Percentiles rank a stretch among this genome's conserved stretches.
phyloP scores from a whole-genome alignment of 2,797 vertebrate species.

The Halcyon badia region DNA sequence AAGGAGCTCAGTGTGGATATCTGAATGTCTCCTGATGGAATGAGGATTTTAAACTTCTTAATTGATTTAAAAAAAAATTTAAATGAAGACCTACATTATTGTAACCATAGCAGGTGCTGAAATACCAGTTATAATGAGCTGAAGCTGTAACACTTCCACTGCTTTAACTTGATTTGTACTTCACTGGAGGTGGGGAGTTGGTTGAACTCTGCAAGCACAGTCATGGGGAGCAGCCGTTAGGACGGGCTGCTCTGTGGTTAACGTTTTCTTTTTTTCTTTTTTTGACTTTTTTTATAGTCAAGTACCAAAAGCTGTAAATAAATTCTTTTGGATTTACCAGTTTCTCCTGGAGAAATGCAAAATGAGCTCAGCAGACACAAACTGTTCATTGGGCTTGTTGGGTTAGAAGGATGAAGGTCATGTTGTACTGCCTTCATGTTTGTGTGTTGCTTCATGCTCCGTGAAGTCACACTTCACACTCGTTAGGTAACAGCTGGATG shows the following conservation, averaged over 20 bases:
- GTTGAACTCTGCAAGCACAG: neutral
- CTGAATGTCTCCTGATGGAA: neutral
- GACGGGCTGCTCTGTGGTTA: neutral
- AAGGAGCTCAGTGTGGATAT: neutral
- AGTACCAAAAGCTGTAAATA: neutral
- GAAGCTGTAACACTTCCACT: fast-evolving
- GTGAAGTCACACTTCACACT: neutral
- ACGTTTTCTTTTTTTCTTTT: too few species aligned
- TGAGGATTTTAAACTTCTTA: neutral
- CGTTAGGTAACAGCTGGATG: neutral
- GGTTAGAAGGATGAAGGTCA: neutral
- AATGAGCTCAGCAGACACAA: neutral
- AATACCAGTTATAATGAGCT: neutral
- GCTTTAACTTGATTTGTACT: neutral
- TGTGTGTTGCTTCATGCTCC: fast-evolving
- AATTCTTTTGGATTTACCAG: neutral
- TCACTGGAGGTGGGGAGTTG: neutral
- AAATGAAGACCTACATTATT: neutral
- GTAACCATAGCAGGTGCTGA: neutral
- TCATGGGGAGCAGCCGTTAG: neutral
- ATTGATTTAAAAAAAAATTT: neutral
- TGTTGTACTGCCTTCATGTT: fast-evolving
- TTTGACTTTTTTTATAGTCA: neutral
- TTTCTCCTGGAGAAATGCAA: neutral
- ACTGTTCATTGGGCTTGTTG: neutral